Evolutionary conservation across 1,140 invertebrate species (phyloP), one percentile per base, ranked within the genome.

Genomic region (Prorops nasuta): DNA sequence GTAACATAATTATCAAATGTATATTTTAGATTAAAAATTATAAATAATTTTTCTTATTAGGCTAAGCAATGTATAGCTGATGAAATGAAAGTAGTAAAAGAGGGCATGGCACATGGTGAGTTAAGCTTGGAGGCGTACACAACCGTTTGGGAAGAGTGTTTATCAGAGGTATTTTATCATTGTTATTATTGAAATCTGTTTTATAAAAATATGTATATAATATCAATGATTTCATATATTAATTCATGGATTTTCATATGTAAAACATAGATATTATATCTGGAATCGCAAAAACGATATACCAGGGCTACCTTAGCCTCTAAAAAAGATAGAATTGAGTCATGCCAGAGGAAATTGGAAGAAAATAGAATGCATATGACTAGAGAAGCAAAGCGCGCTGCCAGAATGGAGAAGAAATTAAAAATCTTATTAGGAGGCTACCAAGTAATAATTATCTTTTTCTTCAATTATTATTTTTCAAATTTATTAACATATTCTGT

Each of bases 381-480:
- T 8, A 89, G 87, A 52, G 94, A 98, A 78, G 95, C 95, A 0
- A 98, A 98, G 78, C 85, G 89, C 49, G 97, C 96, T 39, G 92
- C 91, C 0, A 99, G 98, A 80, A 88, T 98, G 80, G 97, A 99
- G 74, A 98, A 98, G 71, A 98, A 98, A 79, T 77, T 99, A 1
- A 91, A 95, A 79, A 90, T 98, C 42, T 79, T 98, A 1, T 91
- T 96, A 12, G 95, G 88, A 20, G 92, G 93, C 12, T 96, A 96
- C 80, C 89, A 92, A 79, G 86, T 87, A 70, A 60, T 60, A 46
- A 34, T 44, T 19, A n/a, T n/a, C n/a, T n/a, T n/a, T n/a, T n/a
- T n/a, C n/a, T n/a, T n/a, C 9, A 14, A 12, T 53, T 47, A 41
- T 54, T 49, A 50, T 52, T 49, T 24, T 14, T 14, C 20, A 36